These are phyloP conservation scores for Drosophila persimilis DNA, from an alignment of 1,140 invertebrate species.

Conservation along the genomic window DNA sequence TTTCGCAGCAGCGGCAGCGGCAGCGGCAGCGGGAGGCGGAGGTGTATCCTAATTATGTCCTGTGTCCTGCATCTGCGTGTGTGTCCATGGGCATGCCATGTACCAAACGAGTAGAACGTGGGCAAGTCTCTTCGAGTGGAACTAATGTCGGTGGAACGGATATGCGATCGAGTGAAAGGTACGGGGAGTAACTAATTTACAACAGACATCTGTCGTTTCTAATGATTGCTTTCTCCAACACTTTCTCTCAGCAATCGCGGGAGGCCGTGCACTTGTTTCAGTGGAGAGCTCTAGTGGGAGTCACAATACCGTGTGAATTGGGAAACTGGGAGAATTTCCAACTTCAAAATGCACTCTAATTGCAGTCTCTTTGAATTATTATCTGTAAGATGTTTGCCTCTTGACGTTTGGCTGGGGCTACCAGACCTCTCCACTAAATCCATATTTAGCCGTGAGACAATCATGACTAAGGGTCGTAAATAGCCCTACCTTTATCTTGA, in stretches of 20 bases:
- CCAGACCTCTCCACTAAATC: conserved; percentile 3
- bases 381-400: too few species aligned
- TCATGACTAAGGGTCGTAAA: conserved; percentile 42
- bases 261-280: conserved; percentile 25
- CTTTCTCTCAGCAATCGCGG: background rate
- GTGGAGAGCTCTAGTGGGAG: background rate
- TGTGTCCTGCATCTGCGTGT: conserved; percentile 13
- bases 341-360: too few species aligned
- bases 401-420: too few species aligned
- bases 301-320: too few species aligned
- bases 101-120: background rate
- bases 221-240: background rate
- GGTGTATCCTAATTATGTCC: conserved; percentile 23
- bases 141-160: conserved; percentile 48
- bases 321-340: too few species aligned
- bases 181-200: conserved; percentile 18
- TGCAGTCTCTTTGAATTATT: too few species aligned
- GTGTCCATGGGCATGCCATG: conserved; percentile 13
- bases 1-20: background rate
- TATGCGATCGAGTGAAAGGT: conserved; percentile 35
- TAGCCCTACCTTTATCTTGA: conserved; percentile 38
- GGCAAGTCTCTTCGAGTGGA: conserved; percentile 43
- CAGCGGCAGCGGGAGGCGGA: background rate
- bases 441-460: background rate
- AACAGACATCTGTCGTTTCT: conserved; percentile 37